Conservation (phyloP, 2,797 vertebrate genomes). For the Mallotus villosus region DNA sequence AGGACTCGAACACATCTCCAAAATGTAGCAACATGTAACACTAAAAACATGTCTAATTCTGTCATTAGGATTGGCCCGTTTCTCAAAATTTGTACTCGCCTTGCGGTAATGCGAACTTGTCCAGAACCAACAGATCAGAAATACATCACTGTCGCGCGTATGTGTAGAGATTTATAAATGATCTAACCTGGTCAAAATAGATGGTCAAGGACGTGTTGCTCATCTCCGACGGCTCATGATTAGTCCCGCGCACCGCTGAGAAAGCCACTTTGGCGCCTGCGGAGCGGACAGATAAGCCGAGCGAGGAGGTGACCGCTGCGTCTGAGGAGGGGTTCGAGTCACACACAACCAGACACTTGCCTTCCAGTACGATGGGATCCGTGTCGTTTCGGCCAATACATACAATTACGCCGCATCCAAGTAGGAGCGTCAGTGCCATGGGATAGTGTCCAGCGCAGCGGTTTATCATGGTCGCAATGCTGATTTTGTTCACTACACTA, state of each 20-base stretch:
- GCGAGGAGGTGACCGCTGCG: conserved; percentile 91
- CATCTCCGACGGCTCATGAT: conserved; percentile 94
- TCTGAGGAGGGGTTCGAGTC: conserved; percentile 97
- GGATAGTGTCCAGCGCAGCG: conserved; percentile 75
- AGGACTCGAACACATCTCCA: too few relatives aligned
- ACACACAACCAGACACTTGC: conserved; percentile 97
- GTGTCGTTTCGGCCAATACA: conserved; percentile 92
- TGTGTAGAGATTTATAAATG: too few relatives aligned
- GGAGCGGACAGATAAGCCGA: conserved; percentile 92
- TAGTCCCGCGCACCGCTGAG: conserved; percentile 83
- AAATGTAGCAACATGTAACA: too few relatives aligned
- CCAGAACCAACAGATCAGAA: too few relatives aligned
- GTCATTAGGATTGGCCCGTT: too few relatives aligned
- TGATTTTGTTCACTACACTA: conserved; percentile 68
- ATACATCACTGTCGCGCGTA: too few relatives aligned
- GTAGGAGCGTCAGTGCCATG: conserved; percentile 80
- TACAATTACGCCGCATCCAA: conserved; percentile 74
- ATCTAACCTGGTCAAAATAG: conserved; percentile 93
- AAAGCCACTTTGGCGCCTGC: conserved; percentile 88
- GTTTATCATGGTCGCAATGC: conserved; percentile 76
- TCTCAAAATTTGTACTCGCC: too few relatives aligned
- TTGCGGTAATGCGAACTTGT: too few relatives aligned
- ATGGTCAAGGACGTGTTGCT: conserved; percentile 96
- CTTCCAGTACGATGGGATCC: conserved; percentile 96
- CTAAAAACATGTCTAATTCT: too few relatives aligned